phyloP scores from a whole-genome alignment of 2,797 vertebrate genomes.

The Coreius guichenoti region DNA sequence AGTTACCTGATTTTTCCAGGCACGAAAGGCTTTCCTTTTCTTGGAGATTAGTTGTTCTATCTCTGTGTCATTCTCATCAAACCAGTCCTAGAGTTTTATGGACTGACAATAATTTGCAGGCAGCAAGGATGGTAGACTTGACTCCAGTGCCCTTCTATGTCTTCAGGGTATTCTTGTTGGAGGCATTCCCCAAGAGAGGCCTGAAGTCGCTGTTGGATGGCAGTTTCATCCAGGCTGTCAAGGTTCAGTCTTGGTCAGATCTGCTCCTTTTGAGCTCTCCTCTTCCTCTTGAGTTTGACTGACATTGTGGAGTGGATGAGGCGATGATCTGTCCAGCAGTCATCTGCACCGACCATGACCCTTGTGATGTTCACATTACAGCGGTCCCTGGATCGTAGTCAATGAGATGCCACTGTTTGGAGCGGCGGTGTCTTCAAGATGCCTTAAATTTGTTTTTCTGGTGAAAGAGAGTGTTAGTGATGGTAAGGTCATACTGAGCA shows the following conservation, averaged over 20 bases:
- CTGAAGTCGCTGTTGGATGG: slow-evolving; percentile 17
- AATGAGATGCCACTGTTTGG: no score
- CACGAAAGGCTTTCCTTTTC: slow-evolving; percentile 3
- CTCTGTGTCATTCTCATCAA: slow-evolving; percentile 24
- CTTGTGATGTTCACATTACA: not conserved
- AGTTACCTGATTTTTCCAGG: slow-evolving; percentile 30
- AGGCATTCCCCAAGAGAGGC: slow-evolving; percentile 10
- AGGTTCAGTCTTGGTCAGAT: slow-evolving; percentile 15
- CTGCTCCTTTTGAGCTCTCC: not conserved
- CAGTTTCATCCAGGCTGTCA: slow-evolving; percentile 2
- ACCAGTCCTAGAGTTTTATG: slow-evolving; percentile 41
- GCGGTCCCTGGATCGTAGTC: not conserved
- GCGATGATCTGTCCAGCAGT: not conserved
- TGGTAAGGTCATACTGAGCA: no score
- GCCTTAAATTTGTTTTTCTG: no score
- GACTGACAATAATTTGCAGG: not conserved
- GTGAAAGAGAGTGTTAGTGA: no score
- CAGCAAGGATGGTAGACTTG: slow-evolving; percentile 12
- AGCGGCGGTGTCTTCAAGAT: no score
- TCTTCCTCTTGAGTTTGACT: not conserved
- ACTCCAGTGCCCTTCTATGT: slow-evolving; percentile 9
- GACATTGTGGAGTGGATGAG: not conserved
- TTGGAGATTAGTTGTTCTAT: slow-evolving; percentile 30
- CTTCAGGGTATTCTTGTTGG: slow-evolving; percentile 31
- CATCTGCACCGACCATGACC: not conserved